Base-by-base conservation (phyloP, 1,140 invertebrate species). In the Zaprionus capensis region DNA sequence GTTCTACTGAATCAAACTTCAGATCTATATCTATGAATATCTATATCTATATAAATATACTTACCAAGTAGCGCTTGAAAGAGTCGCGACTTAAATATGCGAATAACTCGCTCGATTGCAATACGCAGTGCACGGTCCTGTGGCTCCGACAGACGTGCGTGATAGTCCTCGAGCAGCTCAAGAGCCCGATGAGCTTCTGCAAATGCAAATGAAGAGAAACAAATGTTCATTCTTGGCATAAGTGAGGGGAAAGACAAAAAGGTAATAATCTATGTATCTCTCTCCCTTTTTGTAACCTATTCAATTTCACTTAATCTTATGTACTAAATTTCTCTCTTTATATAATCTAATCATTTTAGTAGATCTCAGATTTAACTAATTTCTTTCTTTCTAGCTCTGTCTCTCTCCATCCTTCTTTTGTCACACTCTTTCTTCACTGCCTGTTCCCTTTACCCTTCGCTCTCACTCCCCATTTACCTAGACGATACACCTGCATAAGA, bases 31-130 rank as follows among this genome's bases (percentile, higher is more conserved):
- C 31, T 20, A 1, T 20, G 28, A 28, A 9, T 31, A 7, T 7
- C 1, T 34, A 26, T 4, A 26, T 26, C 5, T 26, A 26, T 26
- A 26, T 26, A 34, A 34, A 11, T 26, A 14, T 51, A 95, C 97
- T 96, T 94, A 99, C 98, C 98, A 93, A 99, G 94, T 78, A 99
- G 94, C 72, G 98, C 98, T 94, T 99, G 98, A 94, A 99, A 99
- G 64, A 99, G 96, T 79, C 98, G 94, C 78, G 97, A 99, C 94
- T 99, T 99, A 95, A 99, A 99, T 93, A 99, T 99, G 71, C 97
- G 95, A 91, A 99, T 99, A 90, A 99, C 98, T 82, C 98, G 95
- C 94, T 99, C 98, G 91, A 99, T 99, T 78, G 98, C 98, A 77
- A 97, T 96, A 82, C 98, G 95, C 55, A 99, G 95, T 90, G 98